Base-by-base conservation (phyloP, 2,888 invertebrate genomes). In the Balanococcus diminutus region DNA sequence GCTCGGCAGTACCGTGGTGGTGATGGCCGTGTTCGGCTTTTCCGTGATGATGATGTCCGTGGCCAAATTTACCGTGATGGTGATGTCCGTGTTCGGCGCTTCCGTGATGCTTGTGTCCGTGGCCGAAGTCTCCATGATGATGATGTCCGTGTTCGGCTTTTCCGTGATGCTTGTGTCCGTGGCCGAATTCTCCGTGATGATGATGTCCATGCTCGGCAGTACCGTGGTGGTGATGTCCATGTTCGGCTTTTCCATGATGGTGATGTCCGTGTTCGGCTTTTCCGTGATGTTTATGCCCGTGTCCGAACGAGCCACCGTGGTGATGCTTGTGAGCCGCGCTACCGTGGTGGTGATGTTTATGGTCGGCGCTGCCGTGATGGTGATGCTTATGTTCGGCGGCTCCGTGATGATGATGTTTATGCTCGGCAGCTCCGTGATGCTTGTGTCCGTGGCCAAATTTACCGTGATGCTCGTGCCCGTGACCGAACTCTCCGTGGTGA, bases 381-480 rank as follows among this genome's bases (percentile, higher is more conserved):
- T 88, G 87, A 86, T 88, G 88, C 0, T 87, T 87, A 75, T 87
- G 87, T 3, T 61, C 87, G 22, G 87, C 87, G 31, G 28, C 22
- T 4, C 87, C 87, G 72, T 87, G 86, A 72, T 87, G 87, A 2
- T 87, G 22, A 56, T 87, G 87, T 19, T 86, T 87, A 72, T 87
- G 87, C 0, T 86, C 87, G 61, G 86, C 86, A 8, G 79, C 11
- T 16, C 87, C 87, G 81, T 93, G 91, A 88, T 92, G 92, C 89
- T 92, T 92, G 0, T 94, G 94, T 22, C 94, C 92, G 89, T 93
- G 93, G 87, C 94, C 93, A 9, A 93, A 91, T 9, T 94, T 93
- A 88, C 93, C 93, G 88, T 93, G 93, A 86, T 91, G 91, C 91
- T 91, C 87, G 87, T 87, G 87, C 2, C 56, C 81, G 84, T 87